Evolutionary conservation across 2,113 vertebrate genomes (phyloP).

Genomic region (Lagopus muta): DNA sequence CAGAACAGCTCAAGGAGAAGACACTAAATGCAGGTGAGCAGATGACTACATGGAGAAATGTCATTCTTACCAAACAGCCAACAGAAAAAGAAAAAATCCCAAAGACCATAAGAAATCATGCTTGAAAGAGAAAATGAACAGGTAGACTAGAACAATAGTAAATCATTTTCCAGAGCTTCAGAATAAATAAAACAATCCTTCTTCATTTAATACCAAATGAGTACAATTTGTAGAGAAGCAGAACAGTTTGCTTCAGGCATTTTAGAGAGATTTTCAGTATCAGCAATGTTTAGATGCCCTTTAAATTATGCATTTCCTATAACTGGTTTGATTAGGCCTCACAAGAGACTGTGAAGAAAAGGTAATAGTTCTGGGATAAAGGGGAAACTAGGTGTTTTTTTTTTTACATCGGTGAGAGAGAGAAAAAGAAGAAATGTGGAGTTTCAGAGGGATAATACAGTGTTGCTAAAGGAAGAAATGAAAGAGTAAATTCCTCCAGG

Average conservation of each 20-base stretch:
- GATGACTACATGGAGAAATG: not conserved
- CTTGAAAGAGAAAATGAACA: constrained; percentile 15
- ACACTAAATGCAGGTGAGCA: not conserved
- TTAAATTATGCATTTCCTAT: not conserved
- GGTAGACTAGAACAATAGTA: not conserved
- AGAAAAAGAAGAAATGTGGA: not conserved
- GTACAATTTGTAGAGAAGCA: not conserved
- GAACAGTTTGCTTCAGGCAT: not conserved
- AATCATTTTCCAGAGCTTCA: not conserved
- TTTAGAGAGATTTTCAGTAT: not conserved
- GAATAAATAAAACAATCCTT: constrained; percentile 27
- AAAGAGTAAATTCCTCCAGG: not conserved
- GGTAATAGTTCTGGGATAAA: not conserved
- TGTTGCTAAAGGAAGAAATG: not conserved
- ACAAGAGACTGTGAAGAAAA: not conserved
- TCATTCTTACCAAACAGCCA: not conserved
- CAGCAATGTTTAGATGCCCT: not conserved
- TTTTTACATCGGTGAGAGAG: not conserved
- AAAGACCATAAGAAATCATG: not conserved
- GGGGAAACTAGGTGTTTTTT: not conserved
- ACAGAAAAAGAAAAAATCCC: not conserved
- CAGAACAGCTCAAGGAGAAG: not conserved
- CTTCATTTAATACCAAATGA: not conserved
- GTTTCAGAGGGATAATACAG: not conserved
- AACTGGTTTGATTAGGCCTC: not conserved